Conservation (phyloP, 2,888 invertebrate genomes). For the Alentia gelatinosa region DNA sequence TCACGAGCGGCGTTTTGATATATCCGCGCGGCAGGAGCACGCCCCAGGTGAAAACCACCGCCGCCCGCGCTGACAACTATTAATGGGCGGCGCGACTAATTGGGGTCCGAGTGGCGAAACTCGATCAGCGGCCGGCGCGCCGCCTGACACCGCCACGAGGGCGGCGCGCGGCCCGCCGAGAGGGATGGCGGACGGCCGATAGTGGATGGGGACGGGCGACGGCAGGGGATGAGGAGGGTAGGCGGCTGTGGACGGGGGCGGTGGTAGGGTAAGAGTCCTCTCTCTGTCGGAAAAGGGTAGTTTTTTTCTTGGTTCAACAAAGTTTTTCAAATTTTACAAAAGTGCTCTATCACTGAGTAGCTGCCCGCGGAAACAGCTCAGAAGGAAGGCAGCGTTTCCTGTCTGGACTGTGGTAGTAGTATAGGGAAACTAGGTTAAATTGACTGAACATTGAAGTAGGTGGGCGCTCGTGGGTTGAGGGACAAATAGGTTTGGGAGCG, state of each 20-base stretch:
- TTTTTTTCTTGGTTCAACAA: no score
- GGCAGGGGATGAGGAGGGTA: background rate
- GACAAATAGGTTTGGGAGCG: no score
- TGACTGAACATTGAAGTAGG: no score
- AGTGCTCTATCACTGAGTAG: no score
- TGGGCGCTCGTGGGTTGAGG: no score
- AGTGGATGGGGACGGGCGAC: background rate
- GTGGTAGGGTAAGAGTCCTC: no score
- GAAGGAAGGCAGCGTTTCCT: no score
- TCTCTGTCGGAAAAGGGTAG: no score
- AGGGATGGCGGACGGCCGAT: background rate
- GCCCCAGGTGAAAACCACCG: conserved; percentile 30
- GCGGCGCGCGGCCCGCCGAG: background rate
- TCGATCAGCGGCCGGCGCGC: background rate
- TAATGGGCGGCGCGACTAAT: background rate
- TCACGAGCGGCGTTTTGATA: conserved; percentile 24
- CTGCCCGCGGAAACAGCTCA: no score
- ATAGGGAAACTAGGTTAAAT: no score
- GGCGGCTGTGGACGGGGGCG: background rate
- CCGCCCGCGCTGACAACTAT: conserved; percentile 37
- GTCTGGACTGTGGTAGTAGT: no score
- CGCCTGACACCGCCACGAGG: background rate
- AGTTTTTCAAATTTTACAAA: no score
- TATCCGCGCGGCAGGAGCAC: background rate
- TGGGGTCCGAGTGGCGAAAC: background rate